A percentile compares a stretch with the other conserved stretches of the same genome.
phyloP scores from a whole-genome alignment of 2,113 vertebrate species.

The Aleadryas rufinucha region DNA sequence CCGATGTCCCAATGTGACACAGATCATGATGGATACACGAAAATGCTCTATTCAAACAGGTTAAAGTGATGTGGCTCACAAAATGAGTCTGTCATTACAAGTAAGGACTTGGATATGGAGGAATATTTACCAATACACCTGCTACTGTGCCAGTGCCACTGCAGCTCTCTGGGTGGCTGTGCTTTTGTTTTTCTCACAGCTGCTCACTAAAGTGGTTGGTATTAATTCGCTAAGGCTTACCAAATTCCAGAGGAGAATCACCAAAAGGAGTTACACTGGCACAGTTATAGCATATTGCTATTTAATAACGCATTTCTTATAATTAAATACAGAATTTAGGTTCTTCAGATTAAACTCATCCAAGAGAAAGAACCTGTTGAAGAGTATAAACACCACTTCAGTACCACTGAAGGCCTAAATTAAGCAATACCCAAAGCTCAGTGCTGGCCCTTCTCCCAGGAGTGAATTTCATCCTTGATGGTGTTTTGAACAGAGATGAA shows the following conservation, averaged over 20 bases:
- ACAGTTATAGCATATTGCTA: neutral
- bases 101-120: neutral
- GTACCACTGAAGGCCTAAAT: neutral
- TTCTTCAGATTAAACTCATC: neutral
- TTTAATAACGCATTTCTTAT: neutral
- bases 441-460: conserved; percentile 27
- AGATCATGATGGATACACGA: fast-evolving
- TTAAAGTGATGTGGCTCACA: neutral
- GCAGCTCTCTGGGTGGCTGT: neutral
- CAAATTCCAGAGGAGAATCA: neutral
- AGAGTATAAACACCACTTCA: neutral
- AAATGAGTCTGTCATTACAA: neutral
- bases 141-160: neutral
- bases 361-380: neutral
- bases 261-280: neutral
- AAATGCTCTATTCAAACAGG: neutral
- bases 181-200: neutral
- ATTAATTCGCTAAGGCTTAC: neutral
- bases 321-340: neutral
- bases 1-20: neutral
- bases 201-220: neutral
- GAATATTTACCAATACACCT: neutral
- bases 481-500: conserved; percentile 49
- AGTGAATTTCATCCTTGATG: conserved; percentile 14
- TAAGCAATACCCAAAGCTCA: neutral